Evolutionary conservation across 1,140 invertebrate species (phyloP), one percentile per base, ranked within the genome.

Genomic region (Drosophila albomicans): DNA sequence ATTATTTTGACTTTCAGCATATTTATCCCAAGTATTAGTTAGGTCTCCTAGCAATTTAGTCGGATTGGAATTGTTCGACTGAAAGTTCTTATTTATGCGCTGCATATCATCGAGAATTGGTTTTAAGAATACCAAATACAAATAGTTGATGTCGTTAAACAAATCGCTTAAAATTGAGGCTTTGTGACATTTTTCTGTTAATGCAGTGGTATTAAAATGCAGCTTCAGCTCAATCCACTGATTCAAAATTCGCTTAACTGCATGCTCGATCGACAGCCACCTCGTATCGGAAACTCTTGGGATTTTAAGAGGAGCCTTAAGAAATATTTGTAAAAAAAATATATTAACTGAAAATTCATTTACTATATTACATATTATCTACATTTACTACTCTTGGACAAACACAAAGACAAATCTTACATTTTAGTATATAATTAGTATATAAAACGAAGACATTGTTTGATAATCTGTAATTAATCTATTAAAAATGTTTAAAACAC

Each of bases 141-240:
- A 7, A 2, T 64, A 25, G 28, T 64, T 52, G 15, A n/a, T 8
- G 6, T 41, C 32, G 7, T n/a, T 13, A 35, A 20, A 64, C 1
- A 65, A 2, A 3, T 54, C 62, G 35, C 20, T 45, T 65, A 65
- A 65, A 45, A 54, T 65, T 54, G 15, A 45, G 1, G 62, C 62
- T 54, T 65, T 65, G 38, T 65, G 49, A 3, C 20, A 43, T 11
- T 45, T 65, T 8, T 64, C 62, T 28, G 35, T 43, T 7, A 45
- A 13, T 13, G 62, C 49, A 10, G 49, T 1, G 11, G 13, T 54
- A 20, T 43, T 20, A 10, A 43, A 58, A 43, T 41, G 56, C 15
- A 15, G 15, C 15, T 15, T 58, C 35, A 58, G 13, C 13, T 58
- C 56, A 10, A 58, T 58, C 56, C 56, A 58, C 8, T 58, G 35